A percentile compares a stretch with the other conserved stretches of the same genome.
These are phyloP conservation scores for Schizothorax lantsangensis DNA, from an alignment of 2,797 vertebrate species.

Conservation along the genomic window DNA sequence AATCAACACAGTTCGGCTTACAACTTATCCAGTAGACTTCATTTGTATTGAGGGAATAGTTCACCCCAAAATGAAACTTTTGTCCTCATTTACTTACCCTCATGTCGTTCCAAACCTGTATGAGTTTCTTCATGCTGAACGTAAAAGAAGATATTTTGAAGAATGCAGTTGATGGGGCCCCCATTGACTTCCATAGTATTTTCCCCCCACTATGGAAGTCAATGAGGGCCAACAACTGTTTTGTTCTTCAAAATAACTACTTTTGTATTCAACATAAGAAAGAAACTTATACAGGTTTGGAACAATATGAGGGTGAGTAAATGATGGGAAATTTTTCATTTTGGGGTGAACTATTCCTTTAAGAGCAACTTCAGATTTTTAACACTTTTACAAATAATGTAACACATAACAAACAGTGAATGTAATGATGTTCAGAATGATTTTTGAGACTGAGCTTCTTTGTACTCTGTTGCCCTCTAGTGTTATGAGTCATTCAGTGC, in stretches of 20 bases:
- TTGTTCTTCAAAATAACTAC: background rate
- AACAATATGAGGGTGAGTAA: background rate
- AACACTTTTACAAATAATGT: background rate
- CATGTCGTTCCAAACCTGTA: background rate
- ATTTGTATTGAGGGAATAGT: background rate
- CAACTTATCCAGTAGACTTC: background rate
- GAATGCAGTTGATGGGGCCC: background rate
- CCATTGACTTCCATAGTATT: background rate
- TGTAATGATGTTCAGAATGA: background rate
- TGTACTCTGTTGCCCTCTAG: slow-evolving; percentile 35
- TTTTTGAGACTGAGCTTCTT: background rate
- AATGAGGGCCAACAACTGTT: background rate
- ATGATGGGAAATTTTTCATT: background rate
- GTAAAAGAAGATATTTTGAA: background rate
- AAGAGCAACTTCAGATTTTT: background rate
- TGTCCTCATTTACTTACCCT: background rate
- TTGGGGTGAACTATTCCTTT: background rate
- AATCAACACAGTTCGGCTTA: slow-evolving; percentile 12
- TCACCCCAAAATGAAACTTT: background rate
- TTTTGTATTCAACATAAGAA: background rate
- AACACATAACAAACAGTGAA: background rate
- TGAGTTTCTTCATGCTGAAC: background rate
- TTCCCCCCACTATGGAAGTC: background rate
- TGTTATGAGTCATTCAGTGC: background rate
- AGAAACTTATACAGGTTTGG: background rate